These are phyloP conservation scores for Penaeus indicus DNA, from an alignment of 1,140 invertebrate species.

Conservation along the genomic window DNA sequence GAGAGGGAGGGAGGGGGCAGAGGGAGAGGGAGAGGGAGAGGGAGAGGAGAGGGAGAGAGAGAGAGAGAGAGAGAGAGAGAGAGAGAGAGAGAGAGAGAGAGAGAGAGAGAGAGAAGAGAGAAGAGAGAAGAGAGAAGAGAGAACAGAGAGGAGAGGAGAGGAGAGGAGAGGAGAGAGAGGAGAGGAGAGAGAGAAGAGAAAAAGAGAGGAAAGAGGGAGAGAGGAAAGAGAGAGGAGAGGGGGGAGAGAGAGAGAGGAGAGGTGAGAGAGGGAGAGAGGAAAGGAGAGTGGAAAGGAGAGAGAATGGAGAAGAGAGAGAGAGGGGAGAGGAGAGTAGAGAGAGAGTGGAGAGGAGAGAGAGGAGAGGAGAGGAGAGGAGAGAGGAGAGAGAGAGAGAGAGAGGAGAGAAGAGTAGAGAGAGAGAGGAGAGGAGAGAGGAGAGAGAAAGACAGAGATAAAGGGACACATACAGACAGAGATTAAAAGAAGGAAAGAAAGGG, in stretches of 20 bases:
- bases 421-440: not conserved
- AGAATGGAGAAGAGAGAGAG: not conserved
- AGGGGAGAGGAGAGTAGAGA: not conserved
- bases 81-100: constrained; percentile 25
- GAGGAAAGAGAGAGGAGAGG: not conserved
- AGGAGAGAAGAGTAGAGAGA: not conserved
- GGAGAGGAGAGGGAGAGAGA: not conserved
- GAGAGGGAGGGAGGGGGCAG: not conserved
- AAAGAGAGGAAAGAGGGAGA: not conserved
- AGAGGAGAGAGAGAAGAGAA: not conserved
- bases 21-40: not conserved
- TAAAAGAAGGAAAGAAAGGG: not conserved
- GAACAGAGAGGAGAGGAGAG: not conserved
- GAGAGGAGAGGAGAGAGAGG: not conserved
- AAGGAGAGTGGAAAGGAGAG: not conserved
- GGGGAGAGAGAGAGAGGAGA: not conserved
- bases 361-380: not conserved
- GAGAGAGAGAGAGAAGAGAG: not conserved
- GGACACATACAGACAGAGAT: too few species aligned
- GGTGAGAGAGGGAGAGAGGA: not conserved
- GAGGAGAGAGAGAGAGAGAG: not conserved
- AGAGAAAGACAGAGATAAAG: too few species aligned
- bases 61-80: not conserved
- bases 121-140: too few species aligned
- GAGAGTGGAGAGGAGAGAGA: not conserved